Base-by-base conservation (phyloP, 2,888 invertebrate genomes). In the Drosophila pegasa region DNA sequence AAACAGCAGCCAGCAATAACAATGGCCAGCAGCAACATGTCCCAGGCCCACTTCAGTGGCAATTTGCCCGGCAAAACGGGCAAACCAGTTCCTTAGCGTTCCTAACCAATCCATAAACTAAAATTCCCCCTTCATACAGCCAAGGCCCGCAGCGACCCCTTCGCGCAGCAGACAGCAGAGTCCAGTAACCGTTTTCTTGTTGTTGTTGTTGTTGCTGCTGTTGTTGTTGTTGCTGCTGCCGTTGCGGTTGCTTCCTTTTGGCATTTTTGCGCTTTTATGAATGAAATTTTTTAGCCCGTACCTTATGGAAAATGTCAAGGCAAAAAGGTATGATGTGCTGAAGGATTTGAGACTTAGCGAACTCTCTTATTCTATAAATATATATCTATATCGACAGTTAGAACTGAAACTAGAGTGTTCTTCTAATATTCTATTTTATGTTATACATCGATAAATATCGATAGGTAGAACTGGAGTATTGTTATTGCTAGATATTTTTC, bases 181-280 rank as follows among this genome's bases (percentile, higher is more conserved):
- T 54, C 51, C 25, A 68, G 35, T 69, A 60, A 58, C 60, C 75
- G 74, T 70, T 73, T 72, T 41, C 2, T n/a, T n/a, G n/a, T 5
- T 63, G 57, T 41, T 66, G 50, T 9, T 31, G 57, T 41, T 66
- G 50, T 9, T 31, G 31, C 5, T 18, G 18, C 7, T 43, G 54
- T 54, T 70, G 64, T 27, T 62, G 51, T 29, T 43, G 52, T 37
- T 66, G 66, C 1, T 43, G 43, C 8, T 47, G 18, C 2, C 66
- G 59, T 43, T 75, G 78, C 47, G 71, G 66, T 56, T 80, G 83
- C 83, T 83, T 84, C 82, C 85, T 82, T 85, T 87, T 83, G 78
- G 77, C 80, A 80, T 85, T 80, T 83, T 81, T 85, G 73, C 79
- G 72, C 77, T 87, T 87, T 87, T 87, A 87, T 87, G 86, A 87